These are phyloP conservation scores for Drosophila sturtevanti DNA, from an alignment of 1,140 invertebrate genomes.

Conservation along the genomic window DNA sequence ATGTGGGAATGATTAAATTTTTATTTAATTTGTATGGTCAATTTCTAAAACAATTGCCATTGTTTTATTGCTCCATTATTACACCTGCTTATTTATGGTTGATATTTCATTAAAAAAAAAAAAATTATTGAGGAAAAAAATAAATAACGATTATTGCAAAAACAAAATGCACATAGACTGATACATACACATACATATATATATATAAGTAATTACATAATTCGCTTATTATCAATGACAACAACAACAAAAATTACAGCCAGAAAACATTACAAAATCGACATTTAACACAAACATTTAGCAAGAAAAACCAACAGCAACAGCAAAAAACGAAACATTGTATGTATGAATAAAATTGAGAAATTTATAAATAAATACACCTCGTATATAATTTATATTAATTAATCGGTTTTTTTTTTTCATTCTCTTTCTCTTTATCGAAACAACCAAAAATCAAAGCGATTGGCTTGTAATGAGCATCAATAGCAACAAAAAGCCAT, in stretches of 20 bases:
- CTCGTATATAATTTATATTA: conserved; percentile 72
- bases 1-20: conserved; percentile 38
- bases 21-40: conserved; percentile 32
- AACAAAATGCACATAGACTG: neutral
- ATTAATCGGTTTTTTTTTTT: conserved; percentile 62
- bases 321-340: conserved; percentile 22
- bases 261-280: conserved; percentile 49
- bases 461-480: conserved; percentile 39
- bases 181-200: conserved; percentile 5
- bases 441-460: conserved; percentile 43
- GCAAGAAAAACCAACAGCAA: conserved; percentile 11
- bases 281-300: conserved; percentile 23
- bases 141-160: neutral
- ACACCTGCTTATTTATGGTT: conserved; percentile 61
- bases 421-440: neutral
- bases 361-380: conserved; percentile 42
- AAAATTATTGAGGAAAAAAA: conserved; percentile 17
- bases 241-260: conserved; percentile 41
- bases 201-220: conserved; percentile 68
- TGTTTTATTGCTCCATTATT: conserved; percentile 65
- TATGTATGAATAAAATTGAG: conserved; percentile 27
- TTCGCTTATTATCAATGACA: conserved; percentile 79
- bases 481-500: conserved; percentile 4
- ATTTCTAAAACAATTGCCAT: conserved; percentile 77
- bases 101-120: conserved; percentile 46